Conservation (phyloP, 2,888 invertebrate genomes). For the Drosophila diplacantha region DNA sequence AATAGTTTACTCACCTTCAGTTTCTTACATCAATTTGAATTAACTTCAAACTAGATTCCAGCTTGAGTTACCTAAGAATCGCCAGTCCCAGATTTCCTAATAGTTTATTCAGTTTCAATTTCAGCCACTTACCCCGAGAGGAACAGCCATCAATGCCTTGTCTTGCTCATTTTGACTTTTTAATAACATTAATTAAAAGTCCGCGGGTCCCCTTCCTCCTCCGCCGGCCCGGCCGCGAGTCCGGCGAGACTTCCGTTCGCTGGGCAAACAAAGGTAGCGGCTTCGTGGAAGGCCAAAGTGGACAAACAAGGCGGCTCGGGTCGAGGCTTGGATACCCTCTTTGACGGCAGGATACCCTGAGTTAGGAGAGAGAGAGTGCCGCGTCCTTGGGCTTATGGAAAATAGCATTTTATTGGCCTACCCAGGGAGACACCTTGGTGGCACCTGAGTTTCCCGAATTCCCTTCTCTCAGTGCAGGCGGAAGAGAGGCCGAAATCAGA, state of each 20-base stretch:
- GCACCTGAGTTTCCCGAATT: neutral
- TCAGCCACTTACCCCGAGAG: neutral
- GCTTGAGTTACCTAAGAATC: neutral
- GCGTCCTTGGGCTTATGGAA: neutral
- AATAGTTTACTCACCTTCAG: no score
- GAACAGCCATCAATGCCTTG: constrained; percentile 6
- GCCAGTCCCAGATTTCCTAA: neutral
- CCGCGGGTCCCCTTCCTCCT: constrained; percentile 15
- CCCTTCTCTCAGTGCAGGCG: neutral
- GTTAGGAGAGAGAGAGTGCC: no score
- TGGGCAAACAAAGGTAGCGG: constrained; percentile 47
- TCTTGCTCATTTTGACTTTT: constrained; percentile 48
- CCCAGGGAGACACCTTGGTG: neutral
- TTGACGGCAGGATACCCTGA: neutral
- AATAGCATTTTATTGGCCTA: neutral
- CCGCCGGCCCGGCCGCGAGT: constrained; percentile 1
- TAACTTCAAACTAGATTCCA: neutral
- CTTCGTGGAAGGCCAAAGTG: constrained; percentile 25
- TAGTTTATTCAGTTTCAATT: constrained; percentile 4
- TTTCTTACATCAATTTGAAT: no score
- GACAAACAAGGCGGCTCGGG: neutral
- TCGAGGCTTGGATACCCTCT: neutral
- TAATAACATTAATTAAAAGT: constrained; percentile 60
- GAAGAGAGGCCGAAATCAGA: constrained; percentile 23
- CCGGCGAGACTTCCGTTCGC: constrained; percentile 6